These are phyloP conservation scores for Stomatorhinus ivindoensis DNA, from an alignment of 2,113 vertebrate genomes.

Conservation along the genomic window DNA sequence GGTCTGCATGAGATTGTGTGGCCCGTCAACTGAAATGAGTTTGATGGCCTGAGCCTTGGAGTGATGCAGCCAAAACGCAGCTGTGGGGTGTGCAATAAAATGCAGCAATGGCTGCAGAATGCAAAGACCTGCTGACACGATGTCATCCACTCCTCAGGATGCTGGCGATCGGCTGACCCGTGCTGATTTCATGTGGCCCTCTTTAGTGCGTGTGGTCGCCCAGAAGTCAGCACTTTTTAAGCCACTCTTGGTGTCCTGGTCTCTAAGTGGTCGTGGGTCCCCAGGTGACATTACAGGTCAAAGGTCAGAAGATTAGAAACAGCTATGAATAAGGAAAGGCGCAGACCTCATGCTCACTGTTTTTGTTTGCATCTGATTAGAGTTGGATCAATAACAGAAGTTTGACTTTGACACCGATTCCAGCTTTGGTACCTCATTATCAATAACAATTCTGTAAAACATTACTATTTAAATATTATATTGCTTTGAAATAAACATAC, in stretches of 20 bases:
- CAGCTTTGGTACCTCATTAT: not conserved
- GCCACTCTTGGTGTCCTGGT: not conserved
- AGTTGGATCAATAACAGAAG: not conserved
- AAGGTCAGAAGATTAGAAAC: slow-evolving; percentile 8
- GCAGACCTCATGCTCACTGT: not conserved
- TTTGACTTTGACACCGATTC: not conserved
- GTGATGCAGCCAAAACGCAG: not conserved
- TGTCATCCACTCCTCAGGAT: not conserved
- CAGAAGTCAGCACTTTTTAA: not conserved
- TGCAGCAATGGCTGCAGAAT: not conserved
- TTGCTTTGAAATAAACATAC: not conserved
- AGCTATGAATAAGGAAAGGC: not conserved
- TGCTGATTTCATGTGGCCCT: not conserved
- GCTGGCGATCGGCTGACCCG: not conserved
- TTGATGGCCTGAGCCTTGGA: not conserved
- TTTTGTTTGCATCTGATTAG: not conserved
- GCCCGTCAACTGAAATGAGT: not conserved
- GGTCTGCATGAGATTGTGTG: not conserved
- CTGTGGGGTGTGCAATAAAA: not conserved
- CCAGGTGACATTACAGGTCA: slow-evolving; percentile 19
- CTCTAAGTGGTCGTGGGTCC: slow-evolving; percentile 19
- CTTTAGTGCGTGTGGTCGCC: not conserved
- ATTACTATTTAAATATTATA: not conserved
- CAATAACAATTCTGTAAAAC: not conserved
- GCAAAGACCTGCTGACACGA: not conserved